phyloP scores from a whole-genome alignment of 2,113 vertebrate species.

The Macquaria australasica region DNA sequence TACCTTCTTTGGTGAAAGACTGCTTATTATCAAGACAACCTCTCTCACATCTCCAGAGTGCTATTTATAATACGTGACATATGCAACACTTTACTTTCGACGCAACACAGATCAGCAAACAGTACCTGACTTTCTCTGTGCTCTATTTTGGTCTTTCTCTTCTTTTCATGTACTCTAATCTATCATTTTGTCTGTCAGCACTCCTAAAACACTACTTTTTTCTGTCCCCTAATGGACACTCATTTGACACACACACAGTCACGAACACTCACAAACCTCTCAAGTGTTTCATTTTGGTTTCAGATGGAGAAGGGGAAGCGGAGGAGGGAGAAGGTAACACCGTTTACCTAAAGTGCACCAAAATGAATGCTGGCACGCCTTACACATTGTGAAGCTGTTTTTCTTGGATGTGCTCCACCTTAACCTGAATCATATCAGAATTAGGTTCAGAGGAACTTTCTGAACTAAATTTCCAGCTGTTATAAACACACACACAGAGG shows the following conservation, averaged over 20 bases:
- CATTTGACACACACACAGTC: background rate
- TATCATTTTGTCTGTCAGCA: background rate
- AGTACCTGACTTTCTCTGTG: background rate
- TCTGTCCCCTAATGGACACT: background rate
- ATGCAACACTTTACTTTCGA: background rate
- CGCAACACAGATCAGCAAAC: background rate
- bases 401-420: background rate
- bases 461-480: background rate
- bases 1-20: background rate
- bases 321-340: constrained; percentile 75
- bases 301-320: constrained; percentile 70
- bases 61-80: constrained; percentile 1
- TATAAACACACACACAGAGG: background rate
- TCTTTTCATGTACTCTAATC: background rate
- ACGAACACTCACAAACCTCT: background rate
- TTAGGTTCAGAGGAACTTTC: background rate
- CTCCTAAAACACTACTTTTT: background rate
- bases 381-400: background rate
- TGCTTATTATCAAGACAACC: background rate
- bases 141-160: background rate
- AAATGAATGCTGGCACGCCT: background rate
- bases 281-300: constrained; percentile 42
- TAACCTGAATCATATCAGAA: background rate
- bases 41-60: background rate
- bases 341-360: background rate